Conservation (phyloP, 2,797 vertebrate genomes). For the Muscicapa striata region DNA sequence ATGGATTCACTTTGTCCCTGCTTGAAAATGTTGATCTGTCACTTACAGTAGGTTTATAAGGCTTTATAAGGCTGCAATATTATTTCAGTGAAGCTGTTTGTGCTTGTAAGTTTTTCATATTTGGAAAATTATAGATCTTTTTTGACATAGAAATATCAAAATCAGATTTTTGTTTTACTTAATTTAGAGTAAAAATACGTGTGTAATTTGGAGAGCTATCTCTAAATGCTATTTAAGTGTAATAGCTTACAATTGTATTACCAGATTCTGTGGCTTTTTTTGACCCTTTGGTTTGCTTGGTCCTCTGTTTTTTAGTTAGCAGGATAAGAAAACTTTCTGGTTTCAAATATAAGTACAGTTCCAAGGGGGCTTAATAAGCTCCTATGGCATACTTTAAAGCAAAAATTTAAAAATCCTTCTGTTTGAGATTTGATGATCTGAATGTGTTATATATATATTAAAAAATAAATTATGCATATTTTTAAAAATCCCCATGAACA, state of each 20-base stretch:
- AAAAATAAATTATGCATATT: neutral
- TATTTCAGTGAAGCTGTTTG: neutral
- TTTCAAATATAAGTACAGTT: slow-evolving; percentile 12
- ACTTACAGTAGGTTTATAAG: neutral
- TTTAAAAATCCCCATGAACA: neutral
- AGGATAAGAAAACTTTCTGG: slow-evolving; percentile 9
- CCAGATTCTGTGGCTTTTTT: neutral
- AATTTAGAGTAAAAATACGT: neutral
- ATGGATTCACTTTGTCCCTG: slow-evolving; percentile 20
- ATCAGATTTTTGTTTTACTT: neutral
- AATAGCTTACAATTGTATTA: neutral
- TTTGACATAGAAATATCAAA: neutral
- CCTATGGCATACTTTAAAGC: neutral
- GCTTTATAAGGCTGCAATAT: neutral
- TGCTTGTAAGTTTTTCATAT: neutral
- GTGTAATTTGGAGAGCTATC: neutral
- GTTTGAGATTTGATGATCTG: neutral
- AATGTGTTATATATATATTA: neutral
- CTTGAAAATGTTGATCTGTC: slow-evolving; percentile 35
- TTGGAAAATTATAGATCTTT: neutral
- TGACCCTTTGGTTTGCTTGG: neutral
- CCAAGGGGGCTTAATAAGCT: neutral
- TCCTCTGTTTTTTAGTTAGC: slow-evolving; percentile 33
- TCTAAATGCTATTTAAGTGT: neutral
- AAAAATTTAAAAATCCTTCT: neutral